Evolutionary conservation across 2,888 invertebrate species (phyloP).

Genomic region (Caenorhabditis doughertyi): DNA sequence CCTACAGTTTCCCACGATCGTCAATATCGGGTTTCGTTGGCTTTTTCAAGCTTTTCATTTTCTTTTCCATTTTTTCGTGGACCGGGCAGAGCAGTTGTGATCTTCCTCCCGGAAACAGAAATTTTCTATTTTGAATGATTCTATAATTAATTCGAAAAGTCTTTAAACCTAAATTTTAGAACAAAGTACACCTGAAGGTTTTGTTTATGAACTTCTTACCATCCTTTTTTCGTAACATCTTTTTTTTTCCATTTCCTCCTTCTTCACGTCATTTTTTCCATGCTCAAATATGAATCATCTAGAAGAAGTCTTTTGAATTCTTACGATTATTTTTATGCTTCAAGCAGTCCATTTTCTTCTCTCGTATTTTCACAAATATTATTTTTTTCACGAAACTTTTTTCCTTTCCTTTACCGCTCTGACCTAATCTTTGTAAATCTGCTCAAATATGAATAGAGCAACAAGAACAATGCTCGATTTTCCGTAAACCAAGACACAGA

Average conservation of each 20-base stretch:
- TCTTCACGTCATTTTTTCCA: background rate
- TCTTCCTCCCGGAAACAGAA: background rate
- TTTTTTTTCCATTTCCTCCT: background rate
- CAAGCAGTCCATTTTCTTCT: background rate
- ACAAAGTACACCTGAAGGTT: background rate
- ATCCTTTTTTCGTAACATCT: background rate
- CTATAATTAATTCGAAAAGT: background rate
- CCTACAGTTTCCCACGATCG: conserved; percentile 13
- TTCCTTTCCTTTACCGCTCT: background rate
- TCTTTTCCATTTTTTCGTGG: background rate
- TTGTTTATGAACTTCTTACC: background rate
- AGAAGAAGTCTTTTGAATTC: background rate
- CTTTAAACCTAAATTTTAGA: background rate
- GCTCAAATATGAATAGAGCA: conserved; percentile 51
- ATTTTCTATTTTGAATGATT: background rate
- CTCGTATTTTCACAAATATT: too few species aligned
- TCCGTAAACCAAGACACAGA: background rate
- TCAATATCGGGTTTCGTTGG: conserved; percentile 23
- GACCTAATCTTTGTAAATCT: conserved; percentile 6
- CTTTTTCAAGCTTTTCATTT: background rate
- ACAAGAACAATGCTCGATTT: conserved; percentile 11
- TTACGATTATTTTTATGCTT: background rate
- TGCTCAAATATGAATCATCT: background rate
- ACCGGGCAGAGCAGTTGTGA: background rate
- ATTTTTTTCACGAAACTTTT: background rate